Conservation (phyloP, 2,888 invertebrate species). For the Drosophila stalkeri region DNA sequence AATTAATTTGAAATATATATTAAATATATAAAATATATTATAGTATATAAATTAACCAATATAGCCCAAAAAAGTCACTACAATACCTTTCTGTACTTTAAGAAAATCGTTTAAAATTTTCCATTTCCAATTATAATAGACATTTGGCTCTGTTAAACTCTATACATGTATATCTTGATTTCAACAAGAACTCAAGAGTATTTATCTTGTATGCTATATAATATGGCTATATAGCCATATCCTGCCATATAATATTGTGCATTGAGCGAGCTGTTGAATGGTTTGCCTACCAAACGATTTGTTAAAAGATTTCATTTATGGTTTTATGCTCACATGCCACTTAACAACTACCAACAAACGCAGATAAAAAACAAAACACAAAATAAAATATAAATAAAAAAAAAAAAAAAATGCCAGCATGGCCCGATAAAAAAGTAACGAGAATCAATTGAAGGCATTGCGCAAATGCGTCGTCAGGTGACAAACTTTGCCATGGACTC, state of each 20-base stretch:
- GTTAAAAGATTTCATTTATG: constrained; percentile 77
- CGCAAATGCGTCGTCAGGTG: constrained; percentile 61
- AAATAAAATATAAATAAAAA: constrained; percentile 29
- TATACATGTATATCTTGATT: background rate
- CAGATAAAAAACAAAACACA: constrained; percentile 51
- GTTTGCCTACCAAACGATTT: constrained; percentile 59
- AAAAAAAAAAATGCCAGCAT: background rate
- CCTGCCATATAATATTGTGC: constrained; percentile 6
- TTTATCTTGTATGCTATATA: constrained; percentile 3
- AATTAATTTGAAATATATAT: background rate
- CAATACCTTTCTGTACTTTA: background rate
- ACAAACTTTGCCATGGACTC: constrained; percentile 63
- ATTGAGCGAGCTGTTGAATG: constrained; percentile 12
- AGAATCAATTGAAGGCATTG: constrained; percentile 50
- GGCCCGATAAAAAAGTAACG: constrained; percentile 20
- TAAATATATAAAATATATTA: too few species aligned
- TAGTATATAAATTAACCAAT: too few species aligned
- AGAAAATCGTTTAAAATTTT: background rate
- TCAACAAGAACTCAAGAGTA: background rate
- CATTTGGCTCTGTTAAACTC: background rate
- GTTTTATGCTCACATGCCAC: constrained; percentile 76
- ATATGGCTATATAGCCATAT: constrained; percentile 15
- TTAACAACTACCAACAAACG: constrained; percentile 75
- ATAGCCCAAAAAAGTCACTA: background rate
- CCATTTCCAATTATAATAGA: background rate